Percentiles rank a stretch among this genome's conserved stretches.
Evolutionary conservation across 2,888 invertebrate species (phyloP).

Genomic region (Sarcophaga caerulescens): DNA sequence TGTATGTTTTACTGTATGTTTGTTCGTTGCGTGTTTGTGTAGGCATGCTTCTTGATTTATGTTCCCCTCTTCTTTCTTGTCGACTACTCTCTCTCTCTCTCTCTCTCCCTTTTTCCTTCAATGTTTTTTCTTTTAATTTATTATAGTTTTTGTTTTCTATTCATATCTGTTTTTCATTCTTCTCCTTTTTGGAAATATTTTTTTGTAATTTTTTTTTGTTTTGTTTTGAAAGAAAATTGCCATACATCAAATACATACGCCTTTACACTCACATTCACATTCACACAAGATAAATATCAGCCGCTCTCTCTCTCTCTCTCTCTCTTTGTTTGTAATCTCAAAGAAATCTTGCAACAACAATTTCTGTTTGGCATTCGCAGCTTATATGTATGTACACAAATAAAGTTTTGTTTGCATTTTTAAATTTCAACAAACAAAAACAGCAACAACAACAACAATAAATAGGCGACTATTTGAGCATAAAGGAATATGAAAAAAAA

Average conservation of each 20-base stretch:
- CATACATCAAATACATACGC: slow-evolving; percentile 29
- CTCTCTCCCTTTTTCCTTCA: slow-evolving; percentile 20
- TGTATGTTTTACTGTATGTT: neutral
- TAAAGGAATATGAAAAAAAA: neutral
- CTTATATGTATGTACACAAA: neutral
- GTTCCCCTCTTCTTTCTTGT: too few relatives aligned
- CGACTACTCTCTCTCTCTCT: neutral
- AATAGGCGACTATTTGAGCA: neutral
- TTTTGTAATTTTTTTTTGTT: slow-evolving; percentile 8
- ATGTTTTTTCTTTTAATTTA: slow-evolving; percentile 24
- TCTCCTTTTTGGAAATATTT: neutral
- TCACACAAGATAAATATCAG: slow-evolving; percentile 40
- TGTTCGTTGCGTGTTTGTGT: too few relatives aligned
- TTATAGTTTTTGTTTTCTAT: neutral
- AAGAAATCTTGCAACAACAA: neutral
- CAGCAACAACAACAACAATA: neutral
- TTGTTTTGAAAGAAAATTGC: slow-evolving; percentile 56
- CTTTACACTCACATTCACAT: neutral
- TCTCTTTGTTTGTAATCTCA: neutral
- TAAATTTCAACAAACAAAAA: neutral
- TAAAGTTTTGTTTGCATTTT: neutral
- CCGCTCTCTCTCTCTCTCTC: neutral
- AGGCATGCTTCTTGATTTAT: too few relatives aligned
- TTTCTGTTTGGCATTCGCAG: too few relatives aligned
- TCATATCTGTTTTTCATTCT: neutral